These are phyloP conservation scores for Scarus forsteni DNA, from an alignment of 2,797 vertebrate species.

Conservation along the genomic window DNA sequence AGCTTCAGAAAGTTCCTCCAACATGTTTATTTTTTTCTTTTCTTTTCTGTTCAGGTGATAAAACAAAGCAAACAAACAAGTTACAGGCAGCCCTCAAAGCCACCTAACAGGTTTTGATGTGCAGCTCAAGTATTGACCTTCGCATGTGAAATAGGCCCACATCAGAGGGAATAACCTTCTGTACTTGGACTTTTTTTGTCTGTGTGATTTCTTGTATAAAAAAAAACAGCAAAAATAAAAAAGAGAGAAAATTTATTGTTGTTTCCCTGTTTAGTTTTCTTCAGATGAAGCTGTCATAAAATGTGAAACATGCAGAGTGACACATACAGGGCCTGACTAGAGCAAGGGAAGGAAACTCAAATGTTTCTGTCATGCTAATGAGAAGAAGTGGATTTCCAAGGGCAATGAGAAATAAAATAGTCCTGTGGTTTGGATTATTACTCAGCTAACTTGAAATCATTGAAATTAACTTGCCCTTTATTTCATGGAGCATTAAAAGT, in stretches of 20 bases:
- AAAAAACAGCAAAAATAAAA: too few species aligned
- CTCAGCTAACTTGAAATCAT: conserved; percentile 81
- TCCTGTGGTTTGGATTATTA: conserved; percentile 78
- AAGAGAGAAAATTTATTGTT: conserved; percentile 17
- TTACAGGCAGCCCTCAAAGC: conserved; percentile 50
- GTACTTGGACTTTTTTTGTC: neutral
- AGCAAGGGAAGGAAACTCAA: conserved; percentile 3
- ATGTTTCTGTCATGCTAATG: conserved; percentile 16
- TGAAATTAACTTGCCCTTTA: conserved; percentile 79
- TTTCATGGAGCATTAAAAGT: conserved; percentile 75
- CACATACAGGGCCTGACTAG: conserved; percentile 28
- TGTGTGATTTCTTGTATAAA: neutral
- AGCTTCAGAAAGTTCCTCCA: conserved; percentile 6
- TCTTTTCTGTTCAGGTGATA: conserved; percentile 2
- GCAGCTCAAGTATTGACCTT: conserved; percentile 60
- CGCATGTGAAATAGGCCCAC: conserved; percentile 52
- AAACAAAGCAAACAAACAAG: conserved; percentile 54
- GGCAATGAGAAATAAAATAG: conserved; percentile 76
- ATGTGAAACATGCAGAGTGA: conserved; percentile 32
- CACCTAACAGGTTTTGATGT: conserved; percentile 51
- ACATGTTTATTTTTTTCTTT: too few species aligned
- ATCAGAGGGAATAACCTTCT: conserved; percentile 46
- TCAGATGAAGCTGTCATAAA: conserved; percentile 33
- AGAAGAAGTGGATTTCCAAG: conserved; percentile 68
- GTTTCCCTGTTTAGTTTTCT: conserved; percentile 28